Percentiles rank a stretch among this genome's conserved stretches.
Conservation (phyloP, 1,140 invertebrate genomes). For the Aphidius gifuensis region DNA sequence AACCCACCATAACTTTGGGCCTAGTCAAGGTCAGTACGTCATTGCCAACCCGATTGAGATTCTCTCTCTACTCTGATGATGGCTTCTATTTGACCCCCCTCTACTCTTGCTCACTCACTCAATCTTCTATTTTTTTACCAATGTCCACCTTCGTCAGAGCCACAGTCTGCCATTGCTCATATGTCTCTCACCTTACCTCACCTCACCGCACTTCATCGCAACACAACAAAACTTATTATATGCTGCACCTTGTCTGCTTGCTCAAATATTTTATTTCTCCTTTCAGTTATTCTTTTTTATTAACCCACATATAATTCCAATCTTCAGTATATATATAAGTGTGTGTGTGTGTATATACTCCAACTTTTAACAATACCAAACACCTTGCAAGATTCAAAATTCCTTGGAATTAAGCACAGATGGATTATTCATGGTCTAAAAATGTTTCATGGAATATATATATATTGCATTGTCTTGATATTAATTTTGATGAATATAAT, state of each 20-base stretch:
- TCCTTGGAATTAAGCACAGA: no score
- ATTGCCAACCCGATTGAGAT: slow-evolving; percentile 29
- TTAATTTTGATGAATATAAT: no score
- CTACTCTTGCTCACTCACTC: slow-evolving; percentile 15
- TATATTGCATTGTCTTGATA: no score
- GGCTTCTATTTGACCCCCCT: slow-evolving; percentile 8
- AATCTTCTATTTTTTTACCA: slow-evolving; percentile 11
- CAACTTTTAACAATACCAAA: no score
- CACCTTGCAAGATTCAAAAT: no score
- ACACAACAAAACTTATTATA: not conserved
- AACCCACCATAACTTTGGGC: slow-evolving; percentile 50
- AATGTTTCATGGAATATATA: no score
- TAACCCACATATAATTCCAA: no score
- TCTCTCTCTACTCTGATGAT: slow-evolving; percentile 24
- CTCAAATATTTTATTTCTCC: not conserved
- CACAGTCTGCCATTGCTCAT: slow-evolving; percentile 23
- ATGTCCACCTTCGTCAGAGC: not conserved
- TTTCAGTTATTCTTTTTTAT: slow-evolving; percentile 17
- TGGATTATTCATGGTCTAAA: no score
- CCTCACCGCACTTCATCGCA: slow-evolving; percentile 10
- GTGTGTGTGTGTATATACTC: no score
- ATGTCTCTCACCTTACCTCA: slow-evolving; percentile 18
- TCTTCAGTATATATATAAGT: no score
- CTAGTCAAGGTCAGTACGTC: slow-evolving; percentile 53
- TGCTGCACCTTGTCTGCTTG: slow-evolving; percentile 19